Percentiles rank a stretch among this genome's conserved stretches.
phyloP scores from a whole-genome alignment of 2,797 vertebrate genomes.

The Gambelia wislizenii region DNA sequence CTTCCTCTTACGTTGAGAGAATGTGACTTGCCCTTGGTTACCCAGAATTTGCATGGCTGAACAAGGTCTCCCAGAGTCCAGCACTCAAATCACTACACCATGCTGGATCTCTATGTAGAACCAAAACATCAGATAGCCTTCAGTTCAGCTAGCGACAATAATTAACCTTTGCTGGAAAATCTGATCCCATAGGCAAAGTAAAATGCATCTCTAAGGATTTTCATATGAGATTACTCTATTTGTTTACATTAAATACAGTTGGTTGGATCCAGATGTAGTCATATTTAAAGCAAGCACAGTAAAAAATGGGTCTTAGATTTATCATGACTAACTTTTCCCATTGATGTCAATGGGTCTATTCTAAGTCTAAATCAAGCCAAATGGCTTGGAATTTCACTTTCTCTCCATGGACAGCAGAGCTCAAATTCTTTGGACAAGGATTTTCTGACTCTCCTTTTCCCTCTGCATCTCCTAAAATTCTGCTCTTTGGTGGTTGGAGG shows the following conservation, averaged over 20 bases:
- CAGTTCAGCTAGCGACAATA: neutral
- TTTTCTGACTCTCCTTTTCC: neutral
- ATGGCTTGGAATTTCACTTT: neutral
- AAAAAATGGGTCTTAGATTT: neutral
- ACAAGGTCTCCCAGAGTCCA: too few species aligned
- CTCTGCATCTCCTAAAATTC: neutral
- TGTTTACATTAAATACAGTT: neutral
- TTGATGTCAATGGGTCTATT: neutral
- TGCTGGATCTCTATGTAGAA: neutral
- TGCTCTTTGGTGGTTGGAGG: neutral
- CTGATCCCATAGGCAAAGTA: neutral
- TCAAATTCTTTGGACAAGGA: neutral
- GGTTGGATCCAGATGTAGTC: neutral
- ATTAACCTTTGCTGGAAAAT: neutral
- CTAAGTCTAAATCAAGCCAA: too few species aligned
- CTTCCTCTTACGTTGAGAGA: too few species aligned
- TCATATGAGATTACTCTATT: neutral
- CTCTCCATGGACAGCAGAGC: neutral
- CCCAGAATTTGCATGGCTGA: too few species aligned
- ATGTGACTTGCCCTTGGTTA: too few species aligned
- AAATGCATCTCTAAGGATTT: neutral
- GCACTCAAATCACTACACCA: too few species aligned
- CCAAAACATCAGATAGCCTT: neutral
- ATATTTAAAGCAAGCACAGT: neutral
- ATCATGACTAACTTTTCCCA: neutral